A percentile compares a stretch with the other conserved stretches of the same genome.
Conservation (phyloP, 2,888 invertebrate genomes). For the Cryptops parisi region DNA sequence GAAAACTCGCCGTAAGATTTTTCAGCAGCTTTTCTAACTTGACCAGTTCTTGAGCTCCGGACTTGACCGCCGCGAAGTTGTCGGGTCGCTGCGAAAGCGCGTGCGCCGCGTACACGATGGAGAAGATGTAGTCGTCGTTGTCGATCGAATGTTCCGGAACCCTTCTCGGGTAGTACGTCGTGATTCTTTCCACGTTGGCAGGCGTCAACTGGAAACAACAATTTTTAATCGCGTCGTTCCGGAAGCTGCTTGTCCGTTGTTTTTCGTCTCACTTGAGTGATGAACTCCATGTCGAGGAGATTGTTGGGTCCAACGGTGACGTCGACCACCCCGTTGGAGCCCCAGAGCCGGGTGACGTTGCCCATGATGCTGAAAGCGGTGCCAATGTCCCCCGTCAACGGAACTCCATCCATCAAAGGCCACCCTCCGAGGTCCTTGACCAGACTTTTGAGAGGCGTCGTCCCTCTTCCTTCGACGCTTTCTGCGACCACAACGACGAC, state of each 20-base stretch:
- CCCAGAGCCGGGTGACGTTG: background rate
- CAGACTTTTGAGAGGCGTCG: background rate
- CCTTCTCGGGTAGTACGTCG: background rate
- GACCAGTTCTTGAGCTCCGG: background rate
- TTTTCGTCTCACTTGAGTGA: background rate
- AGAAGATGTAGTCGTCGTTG: background rate
- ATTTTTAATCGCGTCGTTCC: background rate
- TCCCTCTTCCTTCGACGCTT: background rate
- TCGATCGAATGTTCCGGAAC: background rate
- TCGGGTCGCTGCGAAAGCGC: background rate
- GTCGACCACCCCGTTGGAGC: background rate
- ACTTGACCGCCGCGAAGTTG: background rate
- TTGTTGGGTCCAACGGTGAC: background rate
- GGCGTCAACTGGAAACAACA: background rate
- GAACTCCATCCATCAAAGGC: background rate
- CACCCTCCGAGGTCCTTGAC: background rate
- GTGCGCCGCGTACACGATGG: background rate
- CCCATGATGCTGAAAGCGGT: background rate
- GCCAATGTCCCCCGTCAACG: background rate
- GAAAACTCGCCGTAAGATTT: background rate
- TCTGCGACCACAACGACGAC: no score
- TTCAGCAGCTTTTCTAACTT: background rate
- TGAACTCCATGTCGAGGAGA: background rate
- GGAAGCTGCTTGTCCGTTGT: background rate
- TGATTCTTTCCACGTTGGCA: background rate